These are phyloP conservation scores for Phenganax marumi DNA, from an alignment of 92 coral and sea anemone genomes.

Conservation along the genomic window DNA sequence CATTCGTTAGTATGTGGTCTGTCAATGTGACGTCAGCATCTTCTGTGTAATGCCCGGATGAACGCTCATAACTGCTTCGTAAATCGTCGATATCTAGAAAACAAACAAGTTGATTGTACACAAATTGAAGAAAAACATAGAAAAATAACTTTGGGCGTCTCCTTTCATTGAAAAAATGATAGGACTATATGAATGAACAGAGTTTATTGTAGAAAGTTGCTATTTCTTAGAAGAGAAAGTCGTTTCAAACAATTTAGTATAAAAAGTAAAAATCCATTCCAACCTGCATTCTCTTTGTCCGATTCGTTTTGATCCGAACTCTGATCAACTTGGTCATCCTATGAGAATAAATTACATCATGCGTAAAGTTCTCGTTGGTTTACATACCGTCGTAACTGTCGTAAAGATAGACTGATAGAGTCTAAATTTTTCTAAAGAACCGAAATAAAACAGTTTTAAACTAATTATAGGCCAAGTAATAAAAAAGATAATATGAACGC, in stretches of 20 bases:
- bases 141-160: not conserved
- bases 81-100: not conserved
- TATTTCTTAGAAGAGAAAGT: not conserved
- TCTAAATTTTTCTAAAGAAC: too few relatives aligned
- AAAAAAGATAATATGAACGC: too few relatives aligned
- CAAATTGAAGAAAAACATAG: too few relatives aligned
- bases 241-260: not conserved
- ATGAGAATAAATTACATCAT: not conserved
- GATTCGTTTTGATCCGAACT: constrained; percentile 72
- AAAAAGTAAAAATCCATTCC: not conserved
- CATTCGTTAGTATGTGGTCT: not conserved
- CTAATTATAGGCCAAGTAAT: not conserved
- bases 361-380: not conserved
- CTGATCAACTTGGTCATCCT: constrained; percentile 54
- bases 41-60: constrained; percentile 1
- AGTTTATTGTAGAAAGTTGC: not conserved
- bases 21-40: constrained; percentile 27
- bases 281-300: constrained; percentile 71
- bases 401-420: not conserved
- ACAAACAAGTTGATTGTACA: not conserved
- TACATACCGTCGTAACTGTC: not conserved
- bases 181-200: too few relatives aligned
- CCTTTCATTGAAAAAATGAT: too few relatives aligned
- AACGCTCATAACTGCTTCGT: not conserved
- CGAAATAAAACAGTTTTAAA: not conserved